Evolutionary conservation across 1,140 invertebrate genomes (phyloP), one percentile per base, ranked within the genome.

Genomic region (Drosophila funebris): DNA sequence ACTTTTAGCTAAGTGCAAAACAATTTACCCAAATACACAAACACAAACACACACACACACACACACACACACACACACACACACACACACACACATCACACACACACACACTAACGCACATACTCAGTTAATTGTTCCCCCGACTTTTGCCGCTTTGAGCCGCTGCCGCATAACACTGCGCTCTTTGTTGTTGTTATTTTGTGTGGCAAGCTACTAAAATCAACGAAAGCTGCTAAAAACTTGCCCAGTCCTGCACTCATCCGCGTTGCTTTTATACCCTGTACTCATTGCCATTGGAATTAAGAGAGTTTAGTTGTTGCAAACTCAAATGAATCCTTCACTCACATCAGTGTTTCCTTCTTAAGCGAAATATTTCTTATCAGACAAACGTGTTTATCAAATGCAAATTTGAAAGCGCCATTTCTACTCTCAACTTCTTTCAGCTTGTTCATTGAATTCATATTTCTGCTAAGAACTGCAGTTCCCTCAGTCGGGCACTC

Each of bases 1-100:
- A 87, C 83, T 87, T 88, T 83, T 73, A 83, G 83, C 83, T 88
- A 87, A 87, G 83, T 87, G 83, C 84, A 87, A 87, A 87, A 88
- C 83, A 88, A 88, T 87, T 88, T 87, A 88, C 83, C 83, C 69
- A 87, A 87, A 52, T 63, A 39, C 39, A 33, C 54, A 64, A 2
- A 36, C 39, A 46, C 43, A 0, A 6, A 24, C 39, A 36, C 53
- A 46, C 16, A 56, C 44, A 57, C 44, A 37, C 8, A 53, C 61
- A 33, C 61, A 73, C 61, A 31, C 27, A 18, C 39, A 16, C 56
- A 31, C 13, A 41, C 31, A 44, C 50, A 9, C 24, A 37, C 13
- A 0, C 29, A 9, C 46, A 20, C 57, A 44, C 18, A 54, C 31
- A 48, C 48, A 29, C n/a, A 43, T 52, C 31, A 48, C 48, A 29